phyloP scores from a whole-genome alignment of 2,113 vertebrate genomes.

The Fukomys damarensis region DNA sequence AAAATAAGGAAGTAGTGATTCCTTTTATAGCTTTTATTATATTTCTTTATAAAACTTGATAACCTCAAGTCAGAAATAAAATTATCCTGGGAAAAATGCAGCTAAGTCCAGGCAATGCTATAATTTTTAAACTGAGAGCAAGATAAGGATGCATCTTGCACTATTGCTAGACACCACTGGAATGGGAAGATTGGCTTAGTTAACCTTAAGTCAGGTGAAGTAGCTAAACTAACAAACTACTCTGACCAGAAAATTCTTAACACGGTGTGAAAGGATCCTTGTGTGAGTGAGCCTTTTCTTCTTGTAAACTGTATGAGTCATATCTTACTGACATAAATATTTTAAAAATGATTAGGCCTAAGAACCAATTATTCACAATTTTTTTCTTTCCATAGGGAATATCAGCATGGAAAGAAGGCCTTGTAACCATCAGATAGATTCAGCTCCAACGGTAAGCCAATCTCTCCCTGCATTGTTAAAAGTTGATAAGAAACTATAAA shows the following conservation, averaged over 20 bases:
- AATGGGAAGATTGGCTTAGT: slow-evolving; percentile 83
- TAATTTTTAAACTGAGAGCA: slow-evolving; percentile 79
- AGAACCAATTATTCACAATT: slow-evolving; percentile 84
- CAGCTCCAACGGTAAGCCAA: slow-evolving; percentile 90
- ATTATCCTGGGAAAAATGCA: slow-evolving; percentile 78
- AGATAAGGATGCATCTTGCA: slow-evolving; percentile 77
- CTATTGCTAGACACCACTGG: slow-evolving; percentile 79
- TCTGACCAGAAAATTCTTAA: slow-evolving; percentile 82
- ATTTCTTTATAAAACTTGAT: slow-evolving; percentile 83
- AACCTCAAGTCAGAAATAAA: slow-evolving; percentile 84
- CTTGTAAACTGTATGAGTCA: slow-evolving; percentile 80
- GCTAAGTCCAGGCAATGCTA: slow-evolving; percentile 81
- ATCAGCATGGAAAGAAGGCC: slow-evolving; percentile 89
- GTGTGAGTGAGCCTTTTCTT: slow-evolving; percentile 69
- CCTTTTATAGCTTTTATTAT: slow-evolving; percentile 84
- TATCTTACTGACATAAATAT: slow-evolving; percentile 80
- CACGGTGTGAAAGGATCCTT: slow-evolving; percentile 79
- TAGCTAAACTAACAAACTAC: slow-evolving; percentile 84
- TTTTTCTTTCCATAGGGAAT: slow-evolving; percentile 89
- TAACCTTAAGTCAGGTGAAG: slow-evolving; percentile 82
- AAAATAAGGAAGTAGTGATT: slow-evolving; percentile 86
- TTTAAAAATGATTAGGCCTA: slow-evolving; percentile 83
- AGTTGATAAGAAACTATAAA: slow-evolving; percentile 72
- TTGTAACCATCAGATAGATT: slow-evolving; percentile 85
- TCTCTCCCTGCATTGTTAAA: slow-evolving; percentile 77